Evolutionary conservation across 2,888 invertebrate species (phyloP), one percentile per base, ranked within the genome.

Genomic region (Villa cingulata): DNA sequence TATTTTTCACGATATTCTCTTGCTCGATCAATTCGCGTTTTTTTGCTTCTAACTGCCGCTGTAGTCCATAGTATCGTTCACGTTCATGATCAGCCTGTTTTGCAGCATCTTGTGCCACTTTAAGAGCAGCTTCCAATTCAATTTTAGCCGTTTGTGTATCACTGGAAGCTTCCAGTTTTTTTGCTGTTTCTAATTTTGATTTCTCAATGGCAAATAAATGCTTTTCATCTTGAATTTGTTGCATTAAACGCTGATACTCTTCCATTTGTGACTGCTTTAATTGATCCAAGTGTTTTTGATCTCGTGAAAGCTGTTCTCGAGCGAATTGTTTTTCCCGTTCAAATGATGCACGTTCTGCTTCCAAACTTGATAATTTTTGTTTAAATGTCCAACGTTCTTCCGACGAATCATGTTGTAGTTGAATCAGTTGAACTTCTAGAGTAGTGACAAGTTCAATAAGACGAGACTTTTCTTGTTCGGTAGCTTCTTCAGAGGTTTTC

Each of bases 331-430:
- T 65, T 44, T 70, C 70, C 12, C 61, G 60, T 37, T 65, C 65
- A 27, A 70, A 66, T 0, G 65, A 58, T 12, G 55, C 49, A 46
- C 62, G 62, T 20, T 70, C 70, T 1, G 63, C 62, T 47, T 70
- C 70, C 4, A 70, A 49, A 7, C 61, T 56, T n/a, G 64, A 55
- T 56, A 66, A 55, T 47, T 64, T 65, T 54, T 68, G 67, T 0
- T 66, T 58, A 15, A 68, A 45, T 32, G 62, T 58, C 69, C 69
- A 70, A 45, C 65, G 67, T 36, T 70, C 69, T 40, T 70, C 68
- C 0, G 65, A 61, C 0, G 66, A 57, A 12, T 65, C 65, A 46
- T 64, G 65, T 1, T 63, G 61, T 1, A 68, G 51, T 10, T 61
- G 61, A 4, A 48, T 52, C 37, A 69, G 50, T 49, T 70, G 70